Evolutionary conservation across 1,140 invertebrate species (phyloP).

Genomic region (Parasteatoda tepidariorum): DNA sequence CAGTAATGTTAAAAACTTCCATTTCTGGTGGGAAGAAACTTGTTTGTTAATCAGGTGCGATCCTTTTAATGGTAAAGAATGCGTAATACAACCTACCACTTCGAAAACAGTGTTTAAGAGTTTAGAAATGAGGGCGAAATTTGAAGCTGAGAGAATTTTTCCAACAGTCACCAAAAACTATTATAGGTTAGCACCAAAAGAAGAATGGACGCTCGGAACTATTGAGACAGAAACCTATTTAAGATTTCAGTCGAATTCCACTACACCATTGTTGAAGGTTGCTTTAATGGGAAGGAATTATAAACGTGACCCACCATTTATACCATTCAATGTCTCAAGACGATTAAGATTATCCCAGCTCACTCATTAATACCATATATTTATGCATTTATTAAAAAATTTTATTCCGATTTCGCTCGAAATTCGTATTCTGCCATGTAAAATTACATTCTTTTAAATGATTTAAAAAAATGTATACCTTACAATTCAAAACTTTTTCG

Average conservation of each 20-base stretch:
- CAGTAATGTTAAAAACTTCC: conserved; percentile 1
- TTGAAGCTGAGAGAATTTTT: conserved; percentile 27
- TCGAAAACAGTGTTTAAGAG: conserved; percentile 43
- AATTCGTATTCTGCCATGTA: too few species aligned
- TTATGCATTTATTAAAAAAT: too few species aligned
- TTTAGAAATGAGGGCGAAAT: conserved; percentile 11
- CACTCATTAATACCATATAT: too few species aligned
- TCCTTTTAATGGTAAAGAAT: conserved; percentile 4
- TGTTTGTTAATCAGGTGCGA: conserved; percentile 56
- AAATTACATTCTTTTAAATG: too few species aligned
- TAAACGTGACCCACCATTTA: conserved; percentile 26
- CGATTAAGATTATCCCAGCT: too few species aligned
- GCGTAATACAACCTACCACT: neutral
- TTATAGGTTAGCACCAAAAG: conserved; percentile 6
- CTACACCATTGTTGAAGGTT: conserved; percentile 6
- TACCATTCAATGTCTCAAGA: too few species aligned
- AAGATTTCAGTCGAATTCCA: neutral
- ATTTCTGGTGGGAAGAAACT: conserved; percentile 56
- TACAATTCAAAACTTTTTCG: too few species aligned
- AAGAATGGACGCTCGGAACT: neutral
- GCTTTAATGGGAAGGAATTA: conserved; percentile 29
- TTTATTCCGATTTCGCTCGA: too few species aligned
- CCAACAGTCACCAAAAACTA: conserved; percentile 17
- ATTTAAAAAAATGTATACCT: too few species aligned
- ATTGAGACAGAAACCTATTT: neutral